Evolutionary conservation across 1,140 invertebrate species (phyloP).

Genomic region (Apis florea): DNA sequence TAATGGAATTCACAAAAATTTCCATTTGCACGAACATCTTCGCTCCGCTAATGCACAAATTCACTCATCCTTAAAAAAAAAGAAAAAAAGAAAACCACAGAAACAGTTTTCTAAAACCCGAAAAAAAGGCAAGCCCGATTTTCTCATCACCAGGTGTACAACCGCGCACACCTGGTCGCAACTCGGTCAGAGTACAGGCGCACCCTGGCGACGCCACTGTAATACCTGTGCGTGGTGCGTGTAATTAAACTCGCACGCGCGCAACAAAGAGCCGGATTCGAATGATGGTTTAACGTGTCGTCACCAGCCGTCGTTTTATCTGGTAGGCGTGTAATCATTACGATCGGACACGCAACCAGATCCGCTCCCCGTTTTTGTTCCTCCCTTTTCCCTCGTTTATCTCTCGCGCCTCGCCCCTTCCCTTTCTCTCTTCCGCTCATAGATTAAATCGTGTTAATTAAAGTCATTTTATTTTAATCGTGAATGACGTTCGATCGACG

Average conservation of each 20-base stretch:
- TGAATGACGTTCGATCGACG: conserved; percentile 26
- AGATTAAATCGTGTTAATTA: conserved; percentile 65
- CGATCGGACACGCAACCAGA: conserved; percentile 36
- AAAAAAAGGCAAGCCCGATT: no score
- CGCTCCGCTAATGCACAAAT: no score
- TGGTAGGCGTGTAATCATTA: conserved; percentile 55
- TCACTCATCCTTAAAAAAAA: no score
- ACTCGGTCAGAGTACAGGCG: no score
- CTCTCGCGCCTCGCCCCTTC: no score
- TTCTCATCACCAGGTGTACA: no score
- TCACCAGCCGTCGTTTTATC: conserved; percentile 60
- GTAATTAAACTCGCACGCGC: conserved; percentile 65
- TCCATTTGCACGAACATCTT: no score
- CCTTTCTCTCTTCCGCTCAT: background rate
- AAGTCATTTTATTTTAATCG: conserved; percentile 59
- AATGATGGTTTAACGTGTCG: conserved; percentile 68
- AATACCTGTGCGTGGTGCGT: conserved; percentile 53
- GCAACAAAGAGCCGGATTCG: conserved; percentile 63
- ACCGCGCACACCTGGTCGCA: background rate
- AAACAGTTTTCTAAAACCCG: no score
- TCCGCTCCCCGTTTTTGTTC: conserved; percentile 7
- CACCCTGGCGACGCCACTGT: background rate
- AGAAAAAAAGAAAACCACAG: no score
- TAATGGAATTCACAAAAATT: no score
- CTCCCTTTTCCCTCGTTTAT: conserved; percentile 1